These are phyloP conservation scores for Drosophila bocqueti DNA, from an alignment of 1,140 invertebrate species.

Conservation along the genomic window DNA sequence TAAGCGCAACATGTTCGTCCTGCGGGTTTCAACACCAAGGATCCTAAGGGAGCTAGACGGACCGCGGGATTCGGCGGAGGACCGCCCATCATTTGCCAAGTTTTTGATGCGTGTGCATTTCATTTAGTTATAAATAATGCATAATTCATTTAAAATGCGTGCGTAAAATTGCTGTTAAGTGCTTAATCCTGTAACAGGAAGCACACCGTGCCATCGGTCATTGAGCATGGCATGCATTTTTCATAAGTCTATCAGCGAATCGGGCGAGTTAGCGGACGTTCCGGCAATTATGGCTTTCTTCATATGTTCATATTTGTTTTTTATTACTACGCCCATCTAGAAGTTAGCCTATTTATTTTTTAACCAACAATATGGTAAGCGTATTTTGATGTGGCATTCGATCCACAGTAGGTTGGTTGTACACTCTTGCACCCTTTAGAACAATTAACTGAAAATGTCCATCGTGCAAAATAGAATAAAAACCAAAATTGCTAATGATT, in stretches of 20 bases:
- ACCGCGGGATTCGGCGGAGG: neutral
- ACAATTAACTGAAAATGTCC: constrained; percentile 23
- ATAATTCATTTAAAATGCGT: constrained; percentile 80
- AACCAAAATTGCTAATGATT: constrained; percentile 48
- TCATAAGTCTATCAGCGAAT: constrained; percentile 13
- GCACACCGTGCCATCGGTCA: neutral
- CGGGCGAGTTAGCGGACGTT: neutral
- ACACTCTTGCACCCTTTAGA: neutral
- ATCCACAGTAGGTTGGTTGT: neutral
- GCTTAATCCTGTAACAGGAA: constrained; percentile 74
- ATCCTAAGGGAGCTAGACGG: constrained; percentile 7
- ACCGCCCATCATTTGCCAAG: constrained; percentile 46
- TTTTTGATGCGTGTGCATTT: constrained; percentile 66
- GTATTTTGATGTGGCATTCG: neutral
- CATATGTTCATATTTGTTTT: constrained; percentile 2
- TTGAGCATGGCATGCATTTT: constrained; percentile 17
- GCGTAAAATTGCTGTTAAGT: constrained; percentile 75
- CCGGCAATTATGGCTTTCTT: neutral
- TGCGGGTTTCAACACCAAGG: constrained; percentile 66
- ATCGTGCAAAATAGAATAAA: constrained; percentile 26
- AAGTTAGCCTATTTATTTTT: neutral
- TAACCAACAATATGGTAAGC: neutral
- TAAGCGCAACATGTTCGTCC: constrained; percentile 80
- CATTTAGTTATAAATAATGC: constrained; percentile 80
- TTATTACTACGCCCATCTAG: neutral